Base-by-base conservation (phyloP, 2,888 invertebrate species). In the Spilosoma lubricipeda region DNA sequence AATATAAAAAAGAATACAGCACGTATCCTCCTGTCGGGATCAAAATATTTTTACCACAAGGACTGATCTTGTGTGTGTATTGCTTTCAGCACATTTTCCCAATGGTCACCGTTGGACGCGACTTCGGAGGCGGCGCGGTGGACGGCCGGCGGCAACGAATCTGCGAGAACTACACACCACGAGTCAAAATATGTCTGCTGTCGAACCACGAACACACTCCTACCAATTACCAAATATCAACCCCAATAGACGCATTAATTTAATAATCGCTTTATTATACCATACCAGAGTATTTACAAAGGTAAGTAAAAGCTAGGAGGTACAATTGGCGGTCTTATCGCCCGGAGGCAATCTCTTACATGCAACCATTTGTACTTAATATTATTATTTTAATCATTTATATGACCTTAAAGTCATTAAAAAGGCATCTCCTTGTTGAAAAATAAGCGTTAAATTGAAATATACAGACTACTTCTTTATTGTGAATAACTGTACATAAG, bases 61-160 rank as follows among this genome's bases (percentile, higher is more conserved):
- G 92, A 94, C 92, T 93, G 93, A 86, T 96, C 95, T 94, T 95
- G 95, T 92, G 94, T 91, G 91, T 94, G 94, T 86, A 95, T 94
- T 83, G 95, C 92, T 94, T 95, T 96, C 96, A 97, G 96, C 93
- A 96, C 96, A 94, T 96, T 96, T 96, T 97, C 97, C 96, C 96
- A 97, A 92, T 96, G 96, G 95, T 97, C 97, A 89, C 97, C 97
- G 93, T 96, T 96, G 93, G 94, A 92, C 91, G 96, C 96, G 89
- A 97, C 97, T 90, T 96, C 96, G 91, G 93, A 93, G 90, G 97
- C 96, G 88, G 96, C 96, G 85, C 95, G 96, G 80, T 87, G 96
- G 81, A 93, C 93, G 69, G 93, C 82, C 77, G 93, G 89, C 93
- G 93, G 93, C 90, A 92, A 90, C 91, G 87, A 81, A 96, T 95